phyloP scores from a whole-genome alignment of 2,888 invertebrate genomes.

The Chrysina gloriosa region DNA sequence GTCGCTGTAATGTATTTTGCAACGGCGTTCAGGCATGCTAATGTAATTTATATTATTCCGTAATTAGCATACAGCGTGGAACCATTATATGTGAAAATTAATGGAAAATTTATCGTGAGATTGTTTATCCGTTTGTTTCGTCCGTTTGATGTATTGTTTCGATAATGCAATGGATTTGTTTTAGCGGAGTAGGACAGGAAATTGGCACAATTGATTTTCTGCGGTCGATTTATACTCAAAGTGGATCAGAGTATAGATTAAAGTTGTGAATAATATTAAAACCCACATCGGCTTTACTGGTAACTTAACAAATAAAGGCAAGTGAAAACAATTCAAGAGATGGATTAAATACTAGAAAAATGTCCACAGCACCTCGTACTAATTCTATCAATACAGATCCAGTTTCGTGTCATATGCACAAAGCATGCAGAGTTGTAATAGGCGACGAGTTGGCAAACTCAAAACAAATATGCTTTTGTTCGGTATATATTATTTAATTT shows the following conservation, averaged over 20 bases:
- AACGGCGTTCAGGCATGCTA: slow-evolving; percentile 47
- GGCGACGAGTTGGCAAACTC: no score
- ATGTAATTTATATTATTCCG: slow-evolving; percentile 57
- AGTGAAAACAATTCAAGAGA: no score
- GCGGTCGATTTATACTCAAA: slow-evolving; percentile 1
- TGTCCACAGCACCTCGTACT: no score
- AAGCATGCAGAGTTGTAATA: no score
- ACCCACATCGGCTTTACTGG: no score
- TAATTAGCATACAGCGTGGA: slow-evolving; percentile 55
- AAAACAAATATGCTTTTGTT: no score
- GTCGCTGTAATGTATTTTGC: slow-evolving; percentile 34
- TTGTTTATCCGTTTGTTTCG: slow-evolving; percentile 39
- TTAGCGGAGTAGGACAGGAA: not conserved
- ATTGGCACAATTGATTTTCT: slow-evolving; percentile 16
- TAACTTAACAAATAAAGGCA: no score
- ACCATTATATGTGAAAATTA: slow-evolving; percentile 38
- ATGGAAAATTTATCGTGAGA: slow-evolving; percentile 39
- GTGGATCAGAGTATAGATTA: not conserved
- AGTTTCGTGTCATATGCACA: no score
- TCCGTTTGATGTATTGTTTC: slow-evolving; percentile 32
- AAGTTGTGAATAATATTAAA: not conserved
- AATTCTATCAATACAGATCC: no score
- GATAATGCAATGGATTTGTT: slow-evolving; percentile 29
- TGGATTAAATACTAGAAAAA: no score
- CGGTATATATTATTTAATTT: no score